Conservation (phyloP, 2,888 invertebrate species). For the Lamellibrachia columna region DNA sequence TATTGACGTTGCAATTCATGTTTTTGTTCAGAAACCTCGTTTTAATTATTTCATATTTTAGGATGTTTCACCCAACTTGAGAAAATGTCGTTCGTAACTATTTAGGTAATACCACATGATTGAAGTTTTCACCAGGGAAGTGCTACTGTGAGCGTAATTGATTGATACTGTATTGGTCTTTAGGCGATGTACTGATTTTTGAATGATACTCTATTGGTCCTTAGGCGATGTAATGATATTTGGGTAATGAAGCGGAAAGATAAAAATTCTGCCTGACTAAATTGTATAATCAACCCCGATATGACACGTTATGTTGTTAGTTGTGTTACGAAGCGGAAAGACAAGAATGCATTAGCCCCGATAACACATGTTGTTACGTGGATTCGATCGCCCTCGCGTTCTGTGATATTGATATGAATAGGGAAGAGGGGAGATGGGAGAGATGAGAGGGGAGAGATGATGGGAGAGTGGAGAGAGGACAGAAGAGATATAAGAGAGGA, state of each 20-base stretch:
- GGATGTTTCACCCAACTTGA: neutral
- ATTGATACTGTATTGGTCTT: neutral
- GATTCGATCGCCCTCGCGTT: no score
- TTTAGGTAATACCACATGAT: neutral
- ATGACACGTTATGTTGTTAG: neutral
- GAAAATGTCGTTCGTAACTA: neutral
- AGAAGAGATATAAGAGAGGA: no score
- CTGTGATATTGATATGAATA: neutral
- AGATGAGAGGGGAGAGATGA: no score
- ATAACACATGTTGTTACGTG: neutral
- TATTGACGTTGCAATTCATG: no score
- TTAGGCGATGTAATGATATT: neutral
- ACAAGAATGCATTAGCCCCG: neutral
- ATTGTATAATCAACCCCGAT: neutral
- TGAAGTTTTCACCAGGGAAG: neutral
- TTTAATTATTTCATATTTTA: no score
- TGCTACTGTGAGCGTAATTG: neutral
- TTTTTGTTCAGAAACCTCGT: no score
- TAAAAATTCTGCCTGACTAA: neutral
- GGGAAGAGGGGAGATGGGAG: neutral
- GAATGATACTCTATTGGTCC: neutral
- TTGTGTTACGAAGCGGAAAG: neutral
- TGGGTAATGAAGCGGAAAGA: neutral
- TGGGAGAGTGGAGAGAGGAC: no score
- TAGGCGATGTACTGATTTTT: neutral